Percentiles rank a stretch among this genome's conserved stretches.
phyloP scores from a whole-genome alignment of 2,888 invertebrate genomes.

The Chalcosyrphus nemorum region DNA sequence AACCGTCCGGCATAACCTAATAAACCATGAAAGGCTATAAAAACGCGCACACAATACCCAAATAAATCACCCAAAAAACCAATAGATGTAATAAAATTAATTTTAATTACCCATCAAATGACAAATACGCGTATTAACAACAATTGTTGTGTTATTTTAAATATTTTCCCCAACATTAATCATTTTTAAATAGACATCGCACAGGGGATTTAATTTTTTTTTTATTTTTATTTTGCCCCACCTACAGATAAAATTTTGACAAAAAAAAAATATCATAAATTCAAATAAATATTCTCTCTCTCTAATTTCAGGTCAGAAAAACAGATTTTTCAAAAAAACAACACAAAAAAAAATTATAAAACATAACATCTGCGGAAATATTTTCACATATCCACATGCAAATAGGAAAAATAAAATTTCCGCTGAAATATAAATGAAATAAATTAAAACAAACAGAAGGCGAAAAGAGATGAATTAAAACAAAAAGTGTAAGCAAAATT shows the following conservation, averaged over 20 bases:
- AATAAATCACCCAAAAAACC: neutral
- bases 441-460: neutral
- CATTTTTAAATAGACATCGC: neutral
- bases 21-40: conserved; percentile 28
- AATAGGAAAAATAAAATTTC: neutral
- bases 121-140: conserved; percentile 42
- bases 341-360: neutral
- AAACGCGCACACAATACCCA: no score
- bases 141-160: neutral
- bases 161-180: conserved; percentile 14
- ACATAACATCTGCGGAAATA: conserved; percentile 30
- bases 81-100: conserved; percentile 10
- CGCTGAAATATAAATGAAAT: neutral
- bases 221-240: neutral
- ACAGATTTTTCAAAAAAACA: conserved; percentile 12
- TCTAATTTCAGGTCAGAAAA: neutral
- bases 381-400: conserved; percentile 25
- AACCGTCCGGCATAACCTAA: conserved; percentile 30
- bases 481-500: conserved; percentile 37
- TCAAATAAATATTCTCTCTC: neutral
- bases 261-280: conserved; percentile 5
- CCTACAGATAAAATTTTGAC: neutral
- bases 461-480: neutral
- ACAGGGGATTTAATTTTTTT: conserved; percentile 8
- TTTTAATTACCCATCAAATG: conserved; percentile 34